Base-by-base conservation (phyloP, 2,888 invertebrate genomes). In the Rhodophaea formosa region DNA sequence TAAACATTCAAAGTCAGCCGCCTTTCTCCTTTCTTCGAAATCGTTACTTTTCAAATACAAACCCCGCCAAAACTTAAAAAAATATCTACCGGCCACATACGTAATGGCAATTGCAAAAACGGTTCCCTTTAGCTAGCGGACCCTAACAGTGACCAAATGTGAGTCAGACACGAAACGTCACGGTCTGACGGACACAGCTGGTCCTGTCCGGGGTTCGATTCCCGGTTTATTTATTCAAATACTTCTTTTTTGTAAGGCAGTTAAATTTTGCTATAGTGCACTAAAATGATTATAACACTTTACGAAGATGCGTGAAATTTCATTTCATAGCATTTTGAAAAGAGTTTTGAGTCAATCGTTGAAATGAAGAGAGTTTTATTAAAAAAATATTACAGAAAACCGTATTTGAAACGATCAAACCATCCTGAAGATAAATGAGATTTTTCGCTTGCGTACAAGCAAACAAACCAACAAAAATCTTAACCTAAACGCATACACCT, bases 91-190 rank as follows among this genome's bases (percentile, higher is more conserved):
- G n/a, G 5, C 39, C 39, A 39, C n/a, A 12, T 39, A 16, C n/a
- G 10, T n/a, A 30, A 43, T 29, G 35, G 53, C 23, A 14, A 43
- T 43, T 53, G 53, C 53, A 53, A 53, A 53, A 53, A 53, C 42
- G 43, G 42, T 53, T 43, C 53, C 53, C 53, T n/a, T 7, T 29
- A 15, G 29, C 12, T 43, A 53, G 10, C 43, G 42, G 53, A 53
- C 53, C 53, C 53, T 53, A 43, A 43, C 53, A 44, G 16, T 43
- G 43, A 14, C 49, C 49, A 44, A 57, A 57, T 49, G 56, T 39
- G 47, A 42, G 29, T 17, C 29, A 29, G 15, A 30, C 56, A 57
- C 56, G 56, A 43, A 51, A 57, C 51, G 56, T 14, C 44, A 51
- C 49, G 56, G 49, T 51, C 56, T 23, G 51, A 12, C 43, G 16